These are phyloP conservation scores for Kryptolebias ocellatus DNA, from an alignment of 2,797 vertebrate genomes.

Conservation along the genomic window DNA sequence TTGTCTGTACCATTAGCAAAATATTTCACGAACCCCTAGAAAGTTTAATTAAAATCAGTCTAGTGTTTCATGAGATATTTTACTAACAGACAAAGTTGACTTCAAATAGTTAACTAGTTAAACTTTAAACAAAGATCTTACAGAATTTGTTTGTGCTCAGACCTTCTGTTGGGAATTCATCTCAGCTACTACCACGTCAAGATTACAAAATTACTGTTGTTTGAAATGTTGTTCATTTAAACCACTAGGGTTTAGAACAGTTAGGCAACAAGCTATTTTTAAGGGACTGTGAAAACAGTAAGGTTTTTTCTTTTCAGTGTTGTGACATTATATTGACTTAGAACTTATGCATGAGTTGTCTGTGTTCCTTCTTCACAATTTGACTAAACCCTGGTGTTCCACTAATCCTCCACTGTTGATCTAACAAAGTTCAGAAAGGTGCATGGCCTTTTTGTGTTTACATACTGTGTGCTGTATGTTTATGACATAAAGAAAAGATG, in stretches of 20 bases:
- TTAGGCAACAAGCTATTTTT: background rate
- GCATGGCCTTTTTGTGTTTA: slow-evolving; percentile 11
- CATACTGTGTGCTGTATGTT: background rate
- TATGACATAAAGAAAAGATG: slow-evolving; percentile 8
- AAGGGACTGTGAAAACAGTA: background rate
- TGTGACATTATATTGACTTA: background rate
- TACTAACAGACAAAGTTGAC: too few relatives aligned
- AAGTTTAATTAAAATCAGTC: background rate
- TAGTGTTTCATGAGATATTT: too few relatives aligned
- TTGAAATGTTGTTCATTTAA: background rate
- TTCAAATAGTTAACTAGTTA: too few relatives aligned
- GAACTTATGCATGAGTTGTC: background rate
- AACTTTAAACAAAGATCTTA: too few relatives aligned
- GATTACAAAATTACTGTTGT: background rate
- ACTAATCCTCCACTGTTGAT: slow-evolving; percentile 18
- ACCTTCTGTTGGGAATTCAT: too few relatives aligned
- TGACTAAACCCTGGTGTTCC: slow-evolving; percentile 17
- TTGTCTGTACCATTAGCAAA: too few relatives aligned
- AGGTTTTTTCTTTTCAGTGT: background rate
- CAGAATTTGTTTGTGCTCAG: too few relatives aligned
- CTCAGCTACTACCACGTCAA: too few relatives aligned
- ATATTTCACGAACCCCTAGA: too few relatives aligned
- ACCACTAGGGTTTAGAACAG: background rate
- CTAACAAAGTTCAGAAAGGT: slow-evolving; percentile 24
- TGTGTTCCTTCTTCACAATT: slow-evolving; percentile 5